Evolutionary conservation across 2,113 vertebrate species (phyloP).

Genomic region (Paedocypris sp.): DNA sequence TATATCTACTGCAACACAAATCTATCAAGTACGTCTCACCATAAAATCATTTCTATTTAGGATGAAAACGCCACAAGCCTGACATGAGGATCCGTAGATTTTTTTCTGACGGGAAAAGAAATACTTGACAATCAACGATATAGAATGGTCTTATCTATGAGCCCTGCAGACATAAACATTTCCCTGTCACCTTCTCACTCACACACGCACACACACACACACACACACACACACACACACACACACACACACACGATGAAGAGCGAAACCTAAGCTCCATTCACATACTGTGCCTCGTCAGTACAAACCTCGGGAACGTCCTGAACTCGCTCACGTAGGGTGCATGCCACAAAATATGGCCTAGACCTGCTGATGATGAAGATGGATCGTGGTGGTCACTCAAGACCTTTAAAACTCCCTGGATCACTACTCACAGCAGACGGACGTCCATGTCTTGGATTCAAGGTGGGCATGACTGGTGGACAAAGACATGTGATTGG

Average conservation of each 20-base stretch:
- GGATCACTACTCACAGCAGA: conserved; percentile 16
- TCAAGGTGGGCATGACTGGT: conserved; percentile 20
- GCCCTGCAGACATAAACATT: too few species aligned
- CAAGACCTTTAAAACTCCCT: conserved; percentile 4
- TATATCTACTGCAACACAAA: conserved; percentile 20
- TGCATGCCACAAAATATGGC: conserved; percentile 2
- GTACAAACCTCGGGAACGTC: not conserved
- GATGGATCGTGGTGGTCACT: conserved; percentile 26
- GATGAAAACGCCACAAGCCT: conserved; percentile 3
- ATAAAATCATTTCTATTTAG: conserved; percentile 12
- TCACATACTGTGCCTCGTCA: not conserved
- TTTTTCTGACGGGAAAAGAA: conserved; percentile 3
- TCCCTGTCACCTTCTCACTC: not conserved
- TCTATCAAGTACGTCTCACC: conserved; percentile 17
- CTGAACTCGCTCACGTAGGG: not conserved
- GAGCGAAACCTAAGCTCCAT: conserved; percentile 10
- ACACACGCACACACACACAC: not conserved
- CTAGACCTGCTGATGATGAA: conserved; percentile 30
- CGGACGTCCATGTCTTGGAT: conserved; percentile 34
- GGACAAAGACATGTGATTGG: conserved; percentile 27
- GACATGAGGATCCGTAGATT: not conserved
- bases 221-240: not conserved
- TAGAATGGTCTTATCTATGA: not conserved
- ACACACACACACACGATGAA: conserved; percentile 6
- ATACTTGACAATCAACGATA: not conserved